These are phyloP conservation scores for Meta bourneti DNA, from an alignment of 2,888 invertebrate species.

Conservation along the genomic window DNA sequence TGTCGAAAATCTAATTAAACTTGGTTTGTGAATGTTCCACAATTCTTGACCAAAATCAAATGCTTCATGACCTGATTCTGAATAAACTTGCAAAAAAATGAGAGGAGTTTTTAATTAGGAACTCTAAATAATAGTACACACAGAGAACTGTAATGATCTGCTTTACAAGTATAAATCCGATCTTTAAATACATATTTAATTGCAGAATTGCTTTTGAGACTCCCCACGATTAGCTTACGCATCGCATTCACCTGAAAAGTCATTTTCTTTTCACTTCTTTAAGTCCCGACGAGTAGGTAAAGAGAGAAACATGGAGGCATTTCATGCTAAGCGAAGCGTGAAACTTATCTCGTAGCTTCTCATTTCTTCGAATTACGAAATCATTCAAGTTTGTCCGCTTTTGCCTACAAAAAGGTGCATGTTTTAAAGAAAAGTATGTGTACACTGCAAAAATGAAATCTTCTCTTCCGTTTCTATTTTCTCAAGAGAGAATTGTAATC, in stretches of 20 bases:
- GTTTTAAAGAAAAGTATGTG: not conserved
- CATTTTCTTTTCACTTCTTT: not conserved
- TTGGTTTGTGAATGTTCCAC: too few relatives aligned
- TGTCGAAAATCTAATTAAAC: too few relatives aligned
- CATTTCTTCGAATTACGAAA: not conserved
- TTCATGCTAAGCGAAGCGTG: conserved; percentile 47
- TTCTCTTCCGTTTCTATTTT: not conserved
- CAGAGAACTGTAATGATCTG: too few relatives aligned
- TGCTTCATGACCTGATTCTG: too few relatives aligned
- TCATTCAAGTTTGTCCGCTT: not conserved
- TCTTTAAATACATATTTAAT: too few relatives aligned
- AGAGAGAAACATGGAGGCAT: not conserved
- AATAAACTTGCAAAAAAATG: too few relatives aligned
- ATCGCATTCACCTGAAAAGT: not conserved
- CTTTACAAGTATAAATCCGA: too few relatives aligned
- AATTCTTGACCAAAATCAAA: too few relatives aligned
- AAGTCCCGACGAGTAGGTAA: too few relatives aligned
- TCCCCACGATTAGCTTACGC: not conserved
- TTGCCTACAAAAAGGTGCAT: not conserved
- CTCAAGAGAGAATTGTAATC: too few relatives aligned
- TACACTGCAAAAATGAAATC: not conserved
- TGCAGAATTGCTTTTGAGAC: not conserved
- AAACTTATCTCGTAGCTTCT: conserved; percentile 11
- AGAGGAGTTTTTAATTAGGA: too few relatives aligned
- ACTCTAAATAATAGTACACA: too few relatives aligned